Evolutionary conservation across 2,888 invertebrate species (phyloP), one percentile per base, ranked within the genome.

Genomic region (Ryuthela nishihirai): DNA sequence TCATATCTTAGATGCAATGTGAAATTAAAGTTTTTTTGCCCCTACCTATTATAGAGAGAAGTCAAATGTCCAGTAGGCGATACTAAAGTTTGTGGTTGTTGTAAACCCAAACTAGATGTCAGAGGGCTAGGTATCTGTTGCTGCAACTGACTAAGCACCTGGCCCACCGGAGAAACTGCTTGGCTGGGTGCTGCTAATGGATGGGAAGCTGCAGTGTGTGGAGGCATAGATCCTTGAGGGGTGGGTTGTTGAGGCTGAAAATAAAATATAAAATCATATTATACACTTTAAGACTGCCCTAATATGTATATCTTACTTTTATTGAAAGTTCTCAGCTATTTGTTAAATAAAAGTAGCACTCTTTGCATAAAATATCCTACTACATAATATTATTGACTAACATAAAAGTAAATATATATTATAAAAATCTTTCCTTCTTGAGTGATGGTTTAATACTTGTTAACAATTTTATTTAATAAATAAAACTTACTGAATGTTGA

Each of bases 401-500:
- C n/a, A n/a, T n/a, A n/a, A n/a, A n/a, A n/a, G n/a, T n/a, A n/a
- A n/a, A n/a, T n/a, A n/a, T n/a, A n/a, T n/a, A n/a, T n/a, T n/a
- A n/a, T n/a, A n/a, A n/a, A n/a, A n/a, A n/a, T n/a, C n/a, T n/a
- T n/a, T n/a, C n/a, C n/a, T n/a, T n/a, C n/a, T n/a, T n/a, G n/a
- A n/a, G n/a, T n/a, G n/a, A n/a, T n/a, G n/a, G n/a, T n/a, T n/a
- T n/a, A n/a, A n/a, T n/a, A n/a, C n/a, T n/a, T n/a, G n/a, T n/a
- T n/a, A n/a, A n/a, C n/a, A n/a, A n/a, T n/a, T n/a, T n/a, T n/a
- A n/a, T n/a, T n/a, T n/a, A n/a, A n/a, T n/a, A n/a, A n/a, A n/a
- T n/a, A n/a, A n/a, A 3, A 29, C 45, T 56, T 54, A 62, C 62
- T 26, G 60, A 26, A n/a, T 55, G 44, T 44, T 64, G 67, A 42